A percentile compares a stretch with the other conserved stretches of the same genome.
Evolutionary conservation across 2,113 vertebrate genomes (phyloP).

Genomic region (Varanus komodoensis): DNA sequence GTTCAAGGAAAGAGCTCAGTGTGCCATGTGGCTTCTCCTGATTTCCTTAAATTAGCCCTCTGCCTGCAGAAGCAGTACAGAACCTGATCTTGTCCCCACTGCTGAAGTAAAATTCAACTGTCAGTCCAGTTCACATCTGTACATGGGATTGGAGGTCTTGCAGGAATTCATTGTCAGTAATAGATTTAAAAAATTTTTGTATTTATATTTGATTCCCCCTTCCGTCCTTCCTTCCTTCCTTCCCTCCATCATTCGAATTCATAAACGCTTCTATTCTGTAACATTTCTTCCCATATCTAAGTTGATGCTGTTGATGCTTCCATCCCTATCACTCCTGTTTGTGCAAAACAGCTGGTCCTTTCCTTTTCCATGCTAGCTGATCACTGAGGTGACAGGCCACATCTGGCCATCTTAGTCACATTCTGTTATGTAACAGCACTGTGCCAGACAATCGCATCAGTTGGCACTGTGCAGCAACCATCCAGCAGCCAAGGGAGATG

Average conservation of each 20-base stretch:
- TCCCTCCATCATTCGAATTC: no score
- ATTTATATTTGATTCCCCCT: background rate
- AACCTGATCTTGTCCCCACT: no score
- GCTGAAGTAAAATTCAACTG: no score
- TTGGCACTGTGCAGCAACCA: slow-evolving; percentile 24
- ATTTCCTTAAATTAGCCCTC: no score
- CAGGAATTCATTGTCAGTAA: background rate
- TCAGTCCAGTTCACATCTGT: no score
- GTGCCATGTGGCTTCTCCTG: no score
- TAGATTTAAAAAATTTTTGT: background rate
- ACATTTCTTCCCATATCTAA: background rate
- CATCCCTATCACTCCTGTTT: slow-evolving; percentile 9
- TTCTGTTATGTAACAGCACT: slow-evolving; percentile 36
- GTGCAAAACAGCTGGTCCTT: slow-evolving; percentile 27
- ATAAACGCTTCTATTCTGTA: background rate
- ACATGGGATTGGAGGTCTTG: background rate
- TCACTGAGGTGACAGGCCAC: slow-evolving; percentile 50
- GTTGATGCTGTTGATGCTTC: slow-evolving; percentile 33
- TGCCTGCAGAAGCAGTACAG: no score
- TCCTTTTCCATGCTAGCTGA: slow-evolving; percentile 33
- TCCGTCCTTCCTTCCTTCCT: background rate
- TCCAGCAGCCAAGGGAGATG: slow-evolving; percentile 26
- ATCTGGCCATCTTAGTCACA: slow-evolving; percentile 48
- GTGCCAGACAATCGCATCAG: slow-evolving; percentile 27
- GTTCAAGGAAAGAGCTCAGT: no score